phyloP scores from a whole-genome alignment of 2,888 invertebrate genomes.

The Kuschelorhynchus macadamiae region DNA sequence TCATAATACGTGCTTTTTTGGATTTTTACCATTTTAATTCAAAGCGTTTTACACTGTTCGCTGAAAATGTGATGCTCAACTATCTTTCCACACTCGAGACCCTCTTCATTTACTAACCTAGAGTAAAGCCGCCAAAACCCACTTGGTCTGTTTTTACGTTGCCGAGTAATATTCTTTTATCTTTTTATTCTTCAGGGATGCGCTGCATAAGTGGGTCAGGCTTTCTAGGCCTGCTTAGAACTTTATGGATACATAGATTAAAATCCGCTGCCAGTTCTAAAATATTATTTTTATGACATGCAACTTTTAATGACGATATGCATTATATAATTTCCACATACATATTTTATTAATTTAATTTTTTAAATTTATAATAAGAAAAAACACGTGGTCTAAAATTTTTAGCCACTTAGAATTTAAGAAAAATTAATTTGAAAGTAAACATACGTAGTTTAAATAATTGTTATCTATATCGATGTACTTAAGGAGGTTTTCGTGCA shows the following conservation, averaged over 20 bases:
- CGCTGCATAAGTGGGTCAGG: constrained; percentile 33
- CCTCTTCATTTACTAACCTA: constrained; percentile 36
- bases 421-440: too few relatives aligned
- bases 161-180: constrained; percentile 41
- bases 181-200: constrained; percentile 39
- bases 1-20: too few relatives aligned
- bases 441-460: too few relatives aligned
- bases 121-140: constrained; percentile 25
- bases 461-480: too few relatives aligned
- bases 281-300: constrained; percentile 25
- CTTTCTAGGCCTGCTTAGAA: constrained; percentile 21
- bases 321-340: too few relatives aligned
- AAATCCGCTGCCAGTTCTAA: constrained; percentile 13
- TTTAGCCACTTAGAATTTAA: too few relatives aligned
- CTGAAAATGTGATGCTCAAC: constrained; percentile 36
- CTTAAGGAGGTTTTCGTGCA: too few relatives aligned
- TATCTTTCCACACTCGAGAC: constrained; percentile 21
- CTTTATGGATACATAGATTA: constrained; percentile 33
- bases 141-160: constrained; percentile 36
- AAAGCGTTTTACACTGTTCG: constrained; percentile 13
- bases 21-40: constrained; percentile 4
- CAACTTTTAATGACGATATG: too few relatives aligned
- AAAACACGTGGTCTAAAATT: too few relatives aligned
- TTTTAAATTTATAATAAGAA: too few relatives aligned
- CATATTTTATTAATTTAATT: too few relatives aligned